A percentile compares a stretch with the other conserved stretches of the same genome.
Evolutionary conservation across 1,140 invertebrate genomes (phyloP).

Genomic region (Brachionus koreanus): DNA sequence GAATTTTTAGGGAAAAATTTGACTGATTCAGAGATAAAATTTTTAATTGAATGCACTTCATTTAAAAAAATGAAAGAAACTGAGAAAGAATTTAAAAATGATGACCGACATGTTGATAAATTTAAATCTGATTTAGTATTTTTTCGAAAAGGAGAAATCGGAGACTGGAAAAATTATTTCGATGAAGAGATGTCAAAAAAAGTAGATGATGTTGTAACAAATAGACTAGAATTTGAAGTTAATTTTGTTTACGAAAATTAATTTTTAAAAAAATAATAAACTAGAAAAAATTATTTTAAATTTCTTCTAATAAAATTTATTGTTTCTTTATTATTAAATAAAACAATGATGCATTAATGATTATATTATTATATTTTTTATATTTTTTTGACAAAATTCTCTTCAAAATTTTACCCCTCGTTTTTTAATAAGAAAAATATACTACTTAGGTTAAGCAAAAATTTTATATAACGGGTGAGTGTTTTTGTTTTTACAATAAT

Average conservation of each 20-base stretch:
- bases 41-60: background rate
- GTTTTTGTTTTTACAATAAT: too few relatives aligned
- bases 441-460: too few relatives aligned
- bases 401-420: too few relatives aligned
- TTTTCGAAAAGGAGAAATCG: background rate
- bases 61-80: slow-evolving; percentile 21
- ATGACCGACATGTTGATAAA: background rate
- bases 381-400: too few relatives aligned
- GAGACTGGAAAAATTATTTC: background rate
- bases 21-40: background rate
- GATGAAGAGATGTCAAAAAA: background rate
- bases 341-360: too few relatives aligned
- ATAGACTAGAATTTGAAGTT: background rate
- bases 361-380: too few relatives aligned
- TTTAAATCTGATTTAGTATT: background rate
- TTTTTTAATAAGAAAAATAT: too few relatives aligned
- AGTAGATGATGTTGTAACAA: background rate
- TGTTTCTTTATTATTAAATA: too few relatives aligned
- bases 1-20: slow-evolving; percentile 4
- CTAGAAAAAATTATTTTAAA: too few relatives aligned
- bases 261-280: too few relatives aligned
- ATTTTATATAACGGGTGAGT: too few relatives aligned
- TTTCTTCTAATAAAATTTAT: too few relatives aligned
- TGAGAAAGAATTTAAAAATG: background rate
- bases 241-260: background rate